Base-by-base conservation (phyloP, 2,113 vertebrate species). In the Hyperopisus bebe region DNA sequence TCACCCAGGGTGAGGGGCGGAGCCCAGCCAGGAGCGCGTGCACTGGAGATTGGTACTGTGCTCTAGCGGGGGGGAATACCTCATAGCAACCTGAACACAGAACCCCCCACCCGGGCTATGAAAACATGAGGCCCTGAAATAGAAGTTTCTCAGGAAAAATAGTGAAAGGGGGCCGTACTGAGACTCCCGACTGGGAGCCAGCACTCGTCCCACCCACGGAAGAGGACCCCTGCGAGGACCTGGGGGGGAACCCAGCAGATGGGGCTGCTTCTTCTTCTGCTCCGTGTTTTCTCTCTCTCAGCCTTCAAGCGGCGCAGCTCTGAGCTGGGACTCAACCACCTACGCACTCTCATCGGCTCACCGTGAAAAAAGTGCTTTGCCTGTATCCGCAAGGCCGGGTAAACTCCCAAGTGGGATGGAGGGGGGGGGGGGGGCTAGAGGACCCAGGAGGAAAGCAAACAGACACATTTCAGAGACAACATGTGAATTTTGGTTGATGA, bases 181-280 rank as follows among this genome's bases (percentile, higher is more conserved):
- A 21, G 50, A 50, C 51, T 62, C 83, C 51, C 31, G 77, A 13
- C 77, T 83, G 51, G n/a, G 51, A 84, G 39, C 21, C 13, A 0
- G 39, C 19, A 44, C 13, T 35, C 0, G 2, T 17, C 21, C 77
- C 42, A 13, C 77, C 88, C 47, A 83, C 88, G 6, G 50, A 55
- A 62, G 35, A 83, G 80, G 53, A 89, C 55, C 77, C 50, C 50
- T 51, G 27, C 10, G 6, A 31, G 39, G 77, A 35, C 88, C 74
- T 31, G 11, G 53, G 55, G 89, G n/a, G 58, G 42, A 50, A 39
- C 11, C n/a, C 48, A 89, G 50, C 80, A 89, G 89, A 89, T 89
- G 80, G 80, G 89, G 47, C 11, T 21, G 47, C 11, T 21, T 53
- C 39, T n/a, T 84, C 39, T 46, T 47, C 39, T 84, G 3, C 42